These are phyloP conservation scores for Kryphioiulus occultus DNA, from an alignment of 2,888 invertebrate genomes.

Conservation along the genomic window DNA sequence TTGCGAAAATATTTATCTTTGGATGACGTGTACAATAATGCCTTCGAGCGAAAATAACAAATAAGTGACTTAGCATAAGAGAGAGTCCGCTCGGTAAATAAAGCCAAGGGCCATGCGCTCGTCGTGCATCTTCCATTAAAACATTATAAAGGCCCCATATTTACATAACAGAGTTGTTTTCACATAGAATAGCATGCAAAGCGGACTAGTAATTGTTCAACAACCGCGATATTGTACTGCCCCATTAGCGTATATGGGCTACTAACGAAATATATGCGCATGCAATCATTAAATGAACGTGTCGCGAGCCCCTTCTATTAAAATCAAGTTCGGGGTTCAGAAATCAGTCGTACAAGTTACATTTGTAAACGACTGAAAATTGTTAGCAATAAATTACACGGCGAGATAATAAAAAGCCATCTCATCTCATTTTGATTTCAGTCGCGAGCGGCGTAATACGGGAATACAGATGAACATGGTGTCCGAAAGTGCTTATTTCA, in stretches of 20 bases:
- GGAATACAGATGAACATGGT: too few species aligned
- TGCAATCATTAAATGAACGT: background rate
- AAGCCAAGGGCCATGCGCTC: background rate
- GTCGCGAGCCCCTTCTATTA: background rate
- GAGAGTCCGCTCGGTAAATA: background rate
- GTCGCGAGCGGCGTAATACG: too few species aligned
- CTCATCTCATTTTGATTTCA: too few species aligned
- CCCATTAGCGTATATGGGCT: background rate
- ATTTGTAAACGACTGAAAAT: background rate
- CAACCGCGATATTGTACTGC: background rate
- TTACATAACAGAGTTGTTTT: background rate
- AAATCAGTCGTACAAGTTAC: background rate
- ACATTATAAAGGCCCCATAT: background rate
- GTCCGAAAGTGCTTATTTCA: too few species aligned
- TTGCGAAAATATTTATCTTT: background rate
- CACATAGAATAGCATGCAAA: background rate
- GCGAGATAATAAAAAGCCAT: background rate
- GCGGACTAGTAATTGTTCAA: background rate
- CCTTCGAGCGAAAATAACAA: slow-evolving; percentile 4
- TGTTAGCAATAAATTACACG: background rate
- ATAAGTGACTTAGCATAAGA: slow-evolving; percentile 13
- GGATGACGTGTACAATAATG: background rate
- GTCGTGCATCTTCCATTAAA: background rate
- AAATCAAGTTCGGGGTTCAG: background rate
- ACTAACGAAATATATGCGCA: background rate